Conservation (phyloP, 2,888 invertebrate species). For the Temnothorax unifasciatus region DNA sequence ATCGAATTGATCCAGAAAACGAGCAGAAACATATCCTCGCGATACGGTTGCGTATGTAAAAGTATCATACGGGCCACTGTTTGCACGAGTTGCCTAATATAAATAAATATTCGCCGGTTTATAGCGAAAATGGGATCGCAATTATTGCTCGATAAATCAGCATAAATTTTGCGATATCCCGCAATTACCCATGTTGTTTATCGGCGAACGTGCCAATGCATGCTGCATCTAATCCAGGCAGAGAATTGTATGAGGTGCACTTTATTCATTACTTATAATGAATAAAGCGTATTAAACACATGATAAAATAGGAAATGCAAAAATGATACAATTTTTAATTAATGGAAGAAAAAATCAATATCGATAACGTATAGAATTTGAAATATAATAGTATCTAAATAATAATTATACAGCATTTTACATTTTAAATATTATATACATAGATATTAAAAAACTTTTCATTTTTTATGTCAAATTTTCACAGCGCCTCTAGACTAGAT, state of each 20-base stretch:
- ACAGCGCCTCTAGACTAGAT: not conserved
- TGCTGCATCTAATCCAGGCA: not conserved
- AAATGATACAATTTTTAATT: not conserved
- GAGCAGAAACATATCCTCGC: not conserved
- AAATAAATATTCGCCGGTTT: slow-evolving; percentile 39
- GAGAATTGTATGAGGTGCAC: not conserved
- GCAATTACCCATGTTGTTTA: slow-evolving; percentile 28
- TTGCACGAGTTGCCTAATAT: slow-evolving; percentile 14
- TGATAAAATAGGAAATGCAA: not conserved
- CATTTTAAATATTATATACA: not conserved
- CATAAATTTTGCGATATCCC: slow-evolving; percentile 37
- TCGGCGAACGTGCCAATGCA: slow-evolving; percentile 7
- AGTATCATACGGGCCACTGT: not conserved
- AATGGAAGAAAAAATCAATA: not conserved
- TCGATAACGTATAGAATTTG: not conserved
- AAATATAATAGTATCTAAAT: not conserved
- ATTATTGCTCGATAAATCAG: slow-evolving; percentile 53
- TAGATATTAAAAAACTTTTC: not conserved
- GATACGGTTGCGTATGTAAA: slow-evolving; percentile 6
- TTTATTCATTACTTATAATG: not conserved
- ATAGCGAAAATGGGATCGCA: slow-evolving; percentile 8
- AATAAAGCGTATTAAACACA: not conserved
- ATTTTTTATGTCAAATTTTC: not conserved
- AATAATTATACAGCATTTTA: not conserved
- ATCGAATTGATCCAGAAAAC: slow-evolving; percentile 16